These are phyloP conservation scores for Brachionus koreanus DNA, from an alignment of 1,140 invertebrate species.

Conservation along the genomic window DNA sequence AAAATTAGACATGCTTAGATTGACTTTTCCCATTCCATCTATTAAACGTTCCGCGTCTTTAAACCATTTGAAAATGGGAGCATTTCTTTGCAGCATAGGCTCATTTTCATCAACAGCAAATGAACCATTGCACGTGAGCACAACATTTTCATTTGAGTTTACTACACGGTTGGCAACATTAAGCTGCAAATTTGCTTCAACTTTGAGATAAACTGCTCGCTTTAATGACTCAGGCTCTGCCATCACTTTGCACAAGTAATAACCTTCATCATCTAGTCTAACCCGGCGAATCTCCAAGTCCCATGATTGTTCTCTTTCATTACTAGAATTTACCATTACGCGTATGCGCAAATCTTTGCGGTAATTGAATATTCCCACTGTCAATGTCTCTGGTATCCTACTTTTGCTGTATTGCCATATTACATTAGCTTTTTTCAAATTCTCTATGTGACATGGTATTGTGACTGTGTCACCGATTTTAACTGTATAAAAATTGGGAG, in stretches of 20 bases:
- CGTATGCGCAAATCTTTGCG: conserved; percentile 37
- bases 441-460: conserved; percentile 26
- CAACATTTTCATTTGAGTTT: conserved; percentile 7
- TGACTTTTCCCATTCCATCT: neutral
- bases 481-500: neutral
- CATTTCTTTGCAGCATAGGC: neutral
- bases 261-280: conserved; percentile 29
- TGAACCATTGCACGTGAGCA: neutral
- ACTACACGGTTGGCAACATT: neutral
- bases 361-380: conserved; percentile 23
- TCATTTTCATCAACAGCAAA: neutral
- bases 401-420: conserved; percentile 41
- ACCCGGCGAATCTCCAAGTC: conserved; percentile 25
- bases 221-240: conserved; percentile 22
- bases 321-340: neutral
- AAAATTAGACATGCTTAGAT: neutral
- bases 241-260: conserved; percentile 35
- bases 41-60: neutral
- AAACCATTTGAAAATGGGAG: neutral
- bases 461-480: neutral
- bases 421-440: conserved; percentile 28
- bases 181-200: conserved; percentile 1
- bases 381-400: conserved; percentile 36
- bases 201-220: neutral
- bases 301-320: conserved; percentile 25